Base-by-base conservation (phyloP, 1,140 invertebrate species). In the Zaprionus gabonicus region DNA sequence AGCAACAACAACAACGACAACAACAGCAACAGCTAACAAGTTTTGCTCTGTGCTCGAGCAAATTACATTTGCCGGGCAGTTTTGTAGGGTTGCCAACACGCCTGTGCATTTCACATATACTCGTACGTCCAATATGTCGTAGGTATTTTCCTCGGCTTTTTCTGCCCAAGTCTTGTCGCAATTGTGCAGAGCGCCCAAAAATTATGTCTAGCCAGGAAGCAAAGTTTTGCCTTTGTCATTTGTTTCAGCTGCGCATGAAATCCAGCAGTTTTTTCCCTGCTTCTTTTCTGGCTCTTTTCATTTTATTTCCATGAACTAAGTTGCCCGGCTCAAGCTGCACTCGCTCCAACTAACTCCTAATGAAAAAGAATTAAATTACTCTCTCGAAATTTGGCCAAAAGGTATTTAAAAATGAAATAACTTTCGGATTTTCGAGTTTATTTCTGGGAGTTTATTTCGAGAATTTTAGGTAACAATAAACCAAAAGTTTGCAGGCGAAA, bases 131-230 rank as follows among this genome's bases (percentile, higher is more conserved):
- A 67, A 49, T 63, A 56, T 56, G 53, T 53, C 44, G 58, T 66
- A 49, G 15, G n/a, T 65, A 55, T 49, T 57, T 64, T 44, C 59
- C 66, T 31, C 15, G 57, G 46, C 27, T 59, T 59, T 53, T 67
- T 44, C 28, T 53, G 38, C 23, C 55, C 51, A 66, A 72, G 34
- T 70, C 70, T 69, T 72, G 46, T 51, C 67, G 49, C 51, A 72
- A 66, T 72, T 78, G 77, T 78, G 63, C 64, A 79, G 57, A 77
- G 73, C 67, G 70, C 68, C 78, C 77, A 77, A 87, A 46, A 88
- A 87, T 87, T 88, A 88, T 88, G 84, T 87, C 84, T 87, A 88
- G 84, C 84, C 84, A 87, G 84, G 84, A 87, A 88, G 78, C 69
- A 88, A 87, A 88, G 71, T 87, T 87, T 83, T 80, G 75, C 66